A percentile compares a stretch with the other conserved stretches of the same genome.
Conservation (phyloP, 2,888 invertebrate genomes). For the Xylota sylvarum region DNA sequence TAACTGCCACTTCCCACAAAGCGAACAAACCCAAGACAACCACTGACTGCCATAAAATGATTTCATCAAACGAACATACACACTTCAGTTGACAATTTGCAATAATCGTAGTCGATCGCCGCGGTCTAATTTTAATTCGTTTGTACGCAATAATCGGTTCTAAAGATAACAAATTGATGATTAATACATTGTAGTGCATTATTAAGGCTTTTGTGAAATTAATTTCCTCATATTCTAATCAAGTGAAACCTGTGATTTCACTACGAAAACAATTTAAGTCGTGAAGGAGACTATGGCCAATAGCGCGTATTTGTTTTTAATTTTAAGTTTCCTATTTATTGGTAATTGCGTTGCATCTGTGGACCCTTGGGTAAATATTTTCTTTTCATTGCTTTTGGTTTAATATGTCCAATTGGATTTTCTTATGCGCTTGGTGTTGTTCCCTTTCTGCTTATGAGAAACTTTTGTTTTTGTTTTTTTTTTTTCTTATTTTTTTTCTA, state of each 20-base stretch:
- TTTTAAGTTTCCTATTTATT: slow-evolving; percentile 24
- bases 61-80: slow-evolving; percentile 7
- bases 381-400: slow-evolving; percentile 3
- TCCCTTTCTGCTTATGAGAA: slow-evolving; percentile 9
- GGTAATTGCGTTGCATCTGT: slow-evolving; percentile 32
- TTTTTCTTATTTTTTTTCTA: slow-evolving; percentile 44
- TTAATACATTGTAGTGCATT: slow-evolving; percentile 3
- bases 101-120: slow-evolving; percentile 36
- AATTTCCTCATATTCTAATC: background rate
- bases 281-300: slow-evolving; percentile 41
- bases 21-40: slow-evolving; percentile 3
- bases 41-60: background rate
- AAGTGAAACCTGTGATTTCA: background rate
- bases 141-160: slow-evolving; percentile 45
- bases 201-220: background rate
- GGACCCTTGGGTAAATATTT: slow-evolving; percentile 60
- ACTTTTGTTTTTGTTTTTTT: slow-evolving; percentile 51
- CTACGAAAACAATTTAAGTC: background rate
- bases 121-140: slow-evolving; percentile 34
- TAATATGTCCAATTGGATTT: slow-evolving; percentile 1
- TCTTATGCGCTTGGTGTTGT: slow-evolving; percentile 29
- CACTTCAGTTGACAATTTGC: slow-evolving; percentile 41
- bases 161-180: slow-evolving; percentile 48
- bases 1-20: background rate
- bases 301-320: slow-evolving; percentile 23